Base-by-base conservation (phyloP, 2,797 vertebrate species). In the Pitangus sulphuratus region DNA sequence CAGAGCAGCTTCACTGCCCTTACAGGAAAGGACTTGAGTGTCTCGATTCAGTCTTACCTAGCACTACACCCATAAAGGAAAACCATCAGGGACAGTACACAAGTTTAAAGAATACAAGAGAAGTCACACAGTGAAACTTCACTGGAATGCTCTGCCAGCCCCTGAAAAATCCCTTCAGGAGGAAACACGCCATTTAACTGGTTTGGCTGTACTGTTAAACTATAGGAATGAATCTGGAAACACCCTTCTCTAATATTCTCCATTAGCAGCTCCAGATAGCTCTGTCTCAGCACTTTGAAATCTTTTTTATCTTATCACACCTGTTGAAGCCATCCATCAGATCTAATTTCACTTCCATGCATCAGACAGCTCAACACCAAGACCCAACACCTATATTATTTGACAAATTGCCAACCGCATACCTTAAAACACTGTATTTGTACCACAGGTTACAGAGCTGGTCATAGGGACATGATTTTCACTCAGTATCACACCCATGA, bases 391-490 rank as follows among this genome's bases (percentile, higher is more conserved):
- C 20, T 35, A 13, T 1, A 24, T 2, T 11, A 3, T 58, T 57
- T 22, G 37, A 37, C 28, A n/a, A 40, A 61, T 12, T 44, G 39
- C 16, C 30, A 79, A 25, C 22, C 61, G 24, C 8, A 6, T 11
- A 40, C 25, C 22, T 62, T 82, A 39, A 70, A 48, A 57, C 15
- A 16, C 20, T n/a, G 21, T 19, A 15, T 19, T 70, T 54, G 37
- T 39, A 62, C 9, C 39, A 39, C 1, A 1, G 11, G 47, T 77
- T 66, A 65, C 44, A 33, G 30, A 74, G 17, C 0, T 21, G 33
- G 42, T 45, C 18, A 26, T 3, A n/a, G 0, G 1, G 26, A 45
- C 9, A 1, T 3, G 19, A 66, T 51, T 56, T 77, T 19, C 44
- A 40, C 37, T 69, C 11, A 11, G 12, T 51, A 8, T 17, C 26